phyloP scores from a whole-genome alignment of 2,888 invertebrate species.

The Chloroclystis v-ata region DNA sequence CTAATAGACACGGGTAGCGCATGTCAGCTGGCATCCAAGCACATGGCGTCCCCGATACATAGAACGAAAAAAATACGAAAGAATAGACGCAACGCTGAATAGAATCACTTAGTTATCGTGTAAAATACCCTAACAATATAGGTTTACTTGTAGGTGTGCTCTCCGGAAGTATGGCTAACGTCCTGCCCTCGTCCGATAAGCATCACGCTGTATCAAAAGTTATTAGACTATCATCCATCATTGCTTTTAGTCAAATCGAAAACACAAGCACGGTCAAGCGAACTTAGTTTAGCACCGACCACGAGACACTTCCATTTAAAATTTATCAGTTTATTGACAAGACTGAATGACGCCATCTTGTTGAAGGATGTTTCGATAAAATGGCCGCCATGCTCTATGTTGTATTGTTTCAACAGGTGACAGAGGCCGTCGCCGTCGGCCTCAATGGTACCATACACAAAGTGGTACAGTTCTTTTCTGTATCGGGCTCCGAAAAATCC shows the following conservation, averaged over 20 bases:
- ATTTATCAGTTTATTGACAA: constrained; percentile 21
- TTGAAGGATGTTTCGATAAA: constrained; percentile 36
- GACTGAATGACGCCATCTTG: constrained; percentile 34
- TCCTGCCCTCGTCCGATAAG: constrained; percentile 48
- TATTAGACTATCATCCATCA: constrained; percentile 61
- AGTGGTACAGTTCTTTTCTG: constrained; percentile 81
- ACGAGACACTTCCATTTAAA: constrained; percentile 39
- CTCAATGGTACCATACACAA: constrained; percentile 80
- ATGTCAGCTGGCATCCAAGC: constrained; percentile 67
- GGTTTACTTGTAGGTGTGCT: too few relatives aligned
- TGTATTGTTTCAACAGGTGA: constrained; percentile 79
- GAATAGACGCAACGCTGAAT: constrained; percentile 39
- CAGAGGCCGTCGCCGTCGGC: constrained; percentile 79
- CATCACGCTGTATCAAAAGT: constrained; percentile 62
- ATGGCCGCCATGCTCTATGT: constrained; percentile 66
- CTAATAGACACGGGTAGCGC: constrained; percentile 72
- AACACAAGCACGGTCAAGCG: constrained; percentile 51
- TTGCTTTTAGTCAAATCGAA: constrained; percentile 61
- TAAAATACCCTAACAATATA: constrained; percentile 39
- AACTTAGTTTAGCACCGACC: constrained; percentile 45
- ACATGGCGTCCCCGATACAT: constrained; percentile 60
- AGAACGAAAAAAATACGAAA: constrained; percentile 34
- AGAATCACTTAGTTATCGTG: constrained; percentile 39
- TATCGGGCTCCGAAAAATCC: constrained; percentile 79
- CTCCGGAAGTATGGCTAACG: constrained; percentile 23